Evolutionary conservation across 2,888 invertebrate species (phyloP), one percentile per base, ranked within the genome.

Genomic region (Hyposoter dolosus): DNA sequence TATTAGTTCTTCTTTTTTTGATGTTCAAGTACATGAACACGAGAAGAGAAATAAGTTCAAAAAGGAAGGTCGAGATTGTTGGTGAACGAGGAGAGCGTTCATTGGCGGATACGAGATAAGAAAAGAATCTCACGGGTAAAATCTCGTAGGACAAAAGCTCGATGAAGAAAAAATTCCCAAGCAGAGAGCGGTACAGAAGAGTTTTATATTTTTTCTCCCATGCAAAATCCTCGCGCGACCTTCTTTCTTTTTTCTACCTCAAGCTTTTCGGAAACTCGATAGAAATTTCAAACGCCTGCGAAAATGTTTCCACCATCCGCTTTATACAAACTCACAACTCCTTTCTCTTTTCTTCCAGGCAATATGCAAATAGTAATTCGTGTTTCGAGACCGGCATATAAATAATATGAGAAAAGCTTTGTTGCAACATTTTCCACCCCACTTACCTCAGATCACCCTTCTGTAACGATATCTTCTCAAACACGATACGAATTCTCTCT

Each of bases 401-500:
- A 83, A 85, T 85, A 83, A 68, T 69, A 66, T 23, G 43, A 50
- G 50, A 43, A 79, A 76, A 79, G 75, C 50, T 74, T 63, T 72
- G 77, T 68, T 83, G 9, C 28, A 63, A 28, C 63, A 43, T 72
- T 72, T 56, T 17, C 66, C 50, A 66, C 45, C n/a, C 19, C 66
- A 87, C 95, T 94, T 92, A 97, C 97, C 97, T 97, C 89, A 97
- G 94, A 92, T 97, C 97, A 83, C 97, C 97, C 94, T 97, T 96
- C 93, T 97, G 96, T 88, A 97, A 95, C 78, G 96, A 95, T 89
- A 97, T 95, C 95, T 98, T 97, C 94, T 98, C 97, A 92, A 98
- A 98, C 23, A 97, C 95, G 89, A 98, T 95, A 92, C 97, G 96
- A 89, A 98, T 97, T 88, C 97, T 95, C 94, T 97, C 97, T 92